phyloP scores from a whole-genome alignment of 2,888 invertebrate species.

The Halictus ligatus region DNA sequence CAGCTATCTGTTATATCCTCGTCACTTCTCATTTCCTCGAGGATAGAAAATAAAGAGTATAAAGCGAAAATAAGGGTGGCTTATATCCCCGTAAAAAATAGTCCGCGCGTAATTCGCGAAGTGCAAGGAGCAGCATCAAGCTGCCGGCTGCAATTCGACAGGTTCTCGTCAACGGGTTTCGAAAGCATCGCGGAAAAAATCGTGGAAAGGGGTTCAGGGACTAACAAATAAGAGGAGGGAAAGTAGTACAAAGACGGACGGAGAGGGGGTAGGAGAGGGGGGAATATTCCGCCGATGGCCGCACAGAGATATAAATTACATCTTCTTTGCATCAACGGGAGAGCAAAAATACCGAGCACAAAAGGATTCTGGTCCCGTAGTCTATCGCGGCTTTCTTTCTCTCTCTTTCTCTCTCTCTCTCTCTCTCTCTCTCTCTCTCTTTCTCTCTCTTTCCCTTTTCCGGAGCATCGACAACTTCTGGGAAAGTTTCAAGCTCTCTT shows the following conservation, averaged over 20 bases:
- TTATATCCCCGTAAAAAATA: neutral
- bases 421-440: neutral
- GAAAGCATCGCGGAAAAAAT: neutral
- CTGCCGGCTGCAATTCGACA: neutral
- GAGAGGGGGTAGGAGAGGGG: neutral
- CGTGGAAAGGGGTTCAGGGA: neutral
- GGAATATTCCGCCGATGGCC: neutral
- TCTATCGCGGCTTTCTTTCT: neutral
- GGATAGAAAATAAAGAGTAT: no score
- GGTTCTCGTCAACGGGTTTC: neutral
- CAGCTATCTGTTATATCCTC: no score
- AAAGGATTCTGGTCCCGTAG: conserved; percentile 6
- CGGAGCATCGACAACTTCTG: conserved; percentile 36
- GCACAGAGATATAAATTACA: conserved; percentile 10
- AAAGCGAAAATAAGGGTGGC: no score
- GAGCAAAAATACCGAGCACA: neutral
- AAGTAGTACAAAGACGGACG: neutral
- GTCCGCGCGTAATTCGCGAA: neutral
- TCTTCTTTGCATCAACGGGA: conserved; percentile 5
- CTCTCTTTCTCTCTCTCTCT: neutral
- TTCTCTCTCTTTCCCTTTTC: neutral
- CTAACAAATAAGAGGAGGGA: neutral
- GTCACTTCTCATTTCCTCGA: no score
- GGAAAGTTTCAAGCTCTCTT: conserved; percentile 44
- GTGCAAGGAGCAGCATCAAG: neutral